These are phyloP conservation scores for Gisinianus flammeolus DNA, from an alignment of 2,888 invertebrate genomes.

Conservation along the genomic window DNA sequence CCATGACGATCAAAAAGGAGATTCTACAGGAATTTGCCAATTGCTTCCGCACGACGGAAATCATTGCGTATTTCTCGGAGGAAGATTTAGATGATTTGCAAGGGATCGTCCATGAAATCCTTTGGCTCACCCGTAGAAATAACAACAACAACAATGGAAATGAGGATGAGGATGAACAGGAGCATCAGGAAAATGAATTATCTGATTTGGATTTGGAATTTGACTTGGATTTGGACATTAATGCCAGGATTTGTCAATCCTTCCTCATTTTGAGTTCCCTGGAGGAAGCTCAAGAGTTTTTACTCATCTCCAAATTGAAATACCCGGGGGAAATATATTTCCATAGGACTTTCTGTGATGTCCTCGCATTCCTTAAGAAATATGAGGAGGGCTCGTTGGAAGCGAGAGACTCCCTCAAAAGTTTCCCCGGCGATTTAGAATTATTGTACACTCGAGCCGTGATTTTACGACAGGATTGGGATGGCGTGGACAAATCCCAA, in stretches of 20 bases:
- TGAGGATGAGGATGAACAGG: not conserved
- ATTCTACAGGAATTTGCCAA: too few species aligned
- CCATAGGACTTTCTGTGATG: not conserved
- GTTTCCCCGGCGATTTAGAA: not conserved
- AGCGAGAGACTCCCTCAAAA: not conserved
- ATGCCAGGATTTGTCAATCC: not conserved
- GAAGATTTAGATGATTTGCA: too few species aligned
- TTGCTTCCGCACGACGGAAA: too few species aligned
- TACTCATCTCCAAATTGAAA: not conserved
- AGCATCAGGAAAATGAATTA: too few species aligned
- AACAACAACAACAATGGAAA: too few species aligned
- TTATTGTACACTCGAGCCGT: too few species aligned
- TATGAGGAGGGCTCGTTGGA: not conserved
- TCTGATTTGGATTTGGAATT: too few species aligned
- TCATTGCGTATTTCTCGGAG: too few species aligned
- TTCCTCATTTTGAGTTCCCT: not conserved
- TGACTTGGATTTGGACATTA: not conserved
- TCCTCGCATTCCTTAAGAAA: not conserved
- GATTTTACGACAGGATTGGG: not conserved
- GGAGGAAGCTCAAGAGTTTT: not conserved
- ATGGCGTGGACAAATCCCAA: not conserved
- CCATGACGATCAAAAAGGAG: too few species aligned
- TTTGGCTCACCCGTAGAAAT: too few species aligned
- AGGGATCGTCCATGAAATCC: too few species aligned
- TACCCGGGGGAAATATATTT: constrained; percentile 15